Evolutionary conservation across 1,140 invertebrate species (phyloP), one percentile per base, ranked within the genome.

Genomic region (Drosophila novamexicana): DNA sequence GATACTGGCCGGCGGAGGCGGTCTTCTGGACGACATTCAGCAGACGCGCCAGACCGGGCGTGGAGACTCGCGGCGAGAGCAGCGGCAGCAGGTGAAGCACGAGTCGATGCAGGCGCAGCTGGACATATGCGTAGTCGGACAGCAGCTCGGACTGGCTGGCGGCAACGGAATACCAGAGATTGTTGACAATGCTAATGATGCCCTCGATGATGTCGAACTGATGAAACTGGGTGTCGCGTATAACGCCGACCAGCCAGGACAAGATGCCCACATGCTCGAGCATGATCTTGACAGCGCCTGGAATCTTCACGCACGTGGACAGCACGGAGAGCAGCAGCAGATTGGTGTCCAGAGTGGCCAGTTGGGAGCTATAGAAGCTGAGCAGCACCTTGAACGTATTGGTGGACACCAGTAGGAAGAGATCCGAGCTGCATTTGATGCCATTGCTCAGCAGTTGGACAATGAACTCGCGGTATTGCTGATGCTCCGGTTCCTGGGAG

Each of bases 401-500:
- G 16, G 93, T 94, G 75, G 94, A 95, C 9, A 95, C 91, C 14
- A 93, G 94, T 7, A 95, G 68, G 34, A 94, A 92, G 76, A 94
- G 93, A 79, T 96, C 95, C 1, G 77, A 78, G 47, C 93, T 92
- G 40, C 93, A 93, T 67, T 94, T 94, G 36, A 95, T 92, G 34
- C 96, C 95, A 86, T 95, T 94, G 6, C 93, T 81, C 16, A 96
- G 91, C 7, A 95, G 90, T 81, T 94, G 92, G 9, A 96, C 92
- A 39, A 96, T 95, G 93, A 96, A 97, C 59, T 93, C 91, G 42
- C 95, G 93, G 66, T 95, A 94, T 6, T 91, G 82, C 47, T 91
- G 92, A 71, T 94, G 93, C 42, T 96, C 93, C 2, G 95, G 90
- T 63, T 95, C 94, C 7, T 94, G 93, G 50, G 94, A 95, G 78